Evolutionary conservation across 2,113 vertebrate species (phyloP).

Genomic region (Sander vitreus): DNA sequence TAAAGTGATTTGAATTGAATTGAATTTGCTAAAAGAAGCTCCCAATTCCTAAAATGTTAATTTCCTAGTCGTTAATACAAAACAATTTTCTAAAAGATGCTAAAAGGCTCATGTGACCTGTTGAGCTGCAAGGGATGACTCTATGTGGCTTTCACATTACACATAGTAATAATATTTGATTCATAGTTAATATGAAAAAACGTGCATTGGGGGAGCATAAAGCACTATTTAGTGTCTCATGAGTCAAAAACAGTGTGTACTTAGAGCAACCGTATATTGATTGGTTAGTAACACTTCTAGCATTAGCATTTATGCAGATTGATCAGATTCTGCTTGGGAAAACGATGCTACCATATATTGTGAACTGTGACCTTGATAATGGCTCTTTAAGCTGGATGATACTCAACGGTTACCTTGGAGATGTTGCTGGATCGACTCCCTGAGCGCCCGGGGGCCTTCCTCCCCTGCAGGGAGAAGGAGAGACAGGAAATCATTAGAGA

Average conservation of each 20-base stretch:
- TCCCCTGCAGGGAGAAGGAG: slow-evolving; percentile 86
- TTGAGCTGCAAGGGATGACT: not conserved
- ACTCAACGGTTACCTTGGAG: slow-evolving; percentile 88
- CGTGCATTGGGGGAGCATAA: not conserved
- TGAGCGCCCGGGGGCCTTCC: slow-evolving; percentile 90
- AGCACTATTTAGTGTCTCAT: not conserved
- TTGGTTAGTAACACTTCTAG: not conserved
- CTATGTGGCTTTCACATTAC: not conserved
- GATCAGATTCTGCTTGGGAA: slow-evolving; percentile 22
- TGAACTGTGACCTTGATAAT: slow-evolving; percentile 27
- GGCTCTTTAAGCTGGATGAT: slow-evolving; percentile 12
- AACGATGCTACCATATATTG: not conserved
- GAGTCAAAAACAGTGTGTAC: not conserved
- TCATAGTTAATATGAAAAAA: not conserved
- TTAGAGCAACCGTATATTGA: not conserved
- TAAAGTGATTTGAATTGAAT: too few relatives aligned
- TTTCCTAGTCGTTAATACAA: not conserved
- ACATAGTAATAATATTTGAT: not conserved
- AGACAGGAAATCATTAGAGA: slow-evolving; percentile 43
- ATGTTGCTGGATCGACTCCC: slow-evolving; percentile 95
- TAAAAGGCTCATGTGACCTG: not conserved
- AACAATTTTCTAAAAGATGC: not conserved
- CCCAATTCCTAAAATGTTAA: not conserved
- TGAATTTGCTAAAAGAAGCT: too few relatives aligned
- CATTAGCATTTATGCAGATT: slow-evolving; percentile 1